Evolutionary conservation across 2,113 vertebrate species (phyloP), one percentile per base, ranked within the genome.

Genomic region (Cheilinus undulatus): DNA sequence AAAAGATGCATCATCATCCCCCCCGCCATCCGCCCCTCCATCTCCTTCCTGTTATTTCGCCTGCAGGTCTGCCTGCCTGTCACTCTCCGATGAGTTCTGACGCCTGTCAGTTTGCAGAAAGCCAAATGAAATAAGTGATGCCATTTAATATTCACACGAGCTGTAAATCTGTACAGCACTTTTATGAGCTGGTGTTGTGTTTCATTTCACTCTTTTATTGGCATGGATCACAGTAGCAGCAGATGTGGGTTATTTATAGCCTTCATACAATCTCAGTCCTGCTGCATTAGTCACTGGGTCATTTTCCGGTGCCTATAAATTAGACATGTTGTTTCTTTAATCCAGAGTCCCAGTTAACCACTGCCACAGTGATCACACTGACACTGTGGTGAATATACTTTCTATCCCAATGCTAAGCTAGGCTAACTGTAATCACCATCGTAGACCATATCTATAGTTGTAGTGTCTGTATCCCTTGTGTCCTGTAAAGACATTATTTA

Each of bases 91-190:
- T 38, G 63, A 73, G n/a, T 73, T 73, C 64, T 69, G 76, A 83
- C 1, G 19, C 34, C 71, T 84, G 75, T 83, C 82, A 78, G 36
- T 82, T 73, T 78, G 57, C 43, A 60, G 57, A 74, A 65, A 74
- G 61, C 71, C 61, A 58, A 40, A 73, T 73, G 48, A 84, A 78
- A 59, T 64, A 75, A 78, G 36, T 72, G 60, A 64, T 27, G 43
- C 7, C 0, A 24, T 13, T 70, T 84, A 73, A 68, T 71, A 63
- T 61, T 87, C 86, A 85, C 69, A 70, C 60, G 43, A 1, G 17
- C 38, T 46, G 82, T 89, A 78, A 86, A 89, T 91, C 81, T 73
- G 59, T 68, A 30, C 65, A 57, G 57, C 77, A 17, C 54, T 75
- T 88, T 81, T 73, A 73, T 36, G 67, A 73, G 59, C 30, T 61